These are phyloP conservation scores for Drosophila longiperda DNA, from an alignment of 2,888 invertebrate species.

Conservation along the genomic window DNA sequence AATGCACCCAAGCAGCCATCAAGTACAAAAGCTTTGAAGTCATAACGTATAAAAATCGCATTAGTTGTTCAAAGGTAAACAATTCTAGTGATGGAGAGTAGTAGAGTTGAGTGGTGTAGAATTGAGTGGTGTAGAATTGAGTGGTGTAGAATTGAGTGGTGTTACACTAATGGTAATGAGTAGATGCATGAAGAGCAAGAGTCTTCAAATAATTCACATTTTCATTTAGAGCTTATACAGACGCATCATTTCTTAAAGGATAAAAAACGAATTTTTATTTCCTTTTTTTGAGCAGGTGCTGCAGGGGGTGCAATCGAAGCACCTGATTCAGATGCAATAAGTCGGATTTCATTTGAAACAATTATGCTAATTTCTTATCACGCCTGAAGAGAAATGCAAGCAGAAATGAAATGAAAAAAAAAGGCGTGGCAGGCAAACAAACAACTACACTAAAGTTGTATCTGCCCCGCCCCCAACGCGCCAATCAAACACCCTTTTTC, in stretches of 20 bases:
- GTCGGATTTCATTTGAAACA: constrained; percentile 64
- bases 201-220: neutral
- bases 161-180: neutral
- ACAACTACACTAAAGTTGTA: neutral
- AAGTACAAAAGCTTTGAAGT: neutral
- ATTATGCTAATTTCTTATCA: constrained; percentile 69
- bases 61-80: neutral
- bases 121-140: neutral
- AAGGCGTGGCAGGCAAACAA: constrained; percentile 43
- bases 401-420: constrained; percentile 28
- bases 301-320: neutral
- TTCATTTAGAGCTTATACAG: neutral
- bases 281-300: neutral
- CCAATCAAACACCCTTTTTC: constrained; percentile 5
- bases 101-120: neutral
- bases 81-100: neutral
- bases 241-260: neutral
- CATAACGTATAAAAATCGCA: neutral
- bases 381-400: constrained; percentile 63
- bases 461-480: neutral
- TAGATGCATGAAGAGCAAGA: neutral
- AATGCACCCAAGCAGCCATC: neutral
- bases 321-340: constrained; percentile 6
- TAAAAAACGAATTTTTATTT: neutral
- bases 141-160: neutral